These are phyloP conservation scores for Drosophila pseudoobscura DNA, from an alignment of 1,140 invertebrate genomes.

Conservation along the genomic window DNA sequence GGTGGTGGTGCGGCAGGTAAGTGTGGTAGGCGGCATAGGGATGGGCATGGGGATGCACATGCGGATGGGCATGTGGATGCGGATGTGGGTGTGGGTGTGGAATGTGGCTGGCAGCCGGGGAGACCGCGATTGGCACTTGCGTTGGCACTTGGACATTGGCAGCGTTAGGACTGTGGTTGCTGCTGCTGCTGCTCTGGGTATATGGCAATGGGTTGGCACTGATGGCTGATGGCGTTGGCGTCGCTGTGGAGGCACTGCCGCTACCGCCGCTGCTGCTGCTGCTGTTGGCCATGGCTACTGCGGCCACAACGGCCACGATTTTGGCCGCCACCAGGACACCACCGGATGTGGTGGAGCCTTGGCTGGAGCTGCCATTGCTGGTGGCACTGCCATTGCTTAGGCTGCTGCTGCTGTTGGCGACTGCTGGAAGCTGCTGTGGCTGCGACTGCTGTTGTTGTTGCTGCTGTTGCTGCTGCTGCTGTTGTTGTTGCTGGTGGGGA, in stretches of 20 bases:
- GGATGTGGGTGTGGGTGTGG: constrained; percentile 20
- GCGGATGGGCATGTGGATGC: not conserved
- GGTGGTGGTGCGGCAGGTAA: constrained; percentile 9
- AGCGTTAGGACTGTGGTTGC: constrained; percentile 18
- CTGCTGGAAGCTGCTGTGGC: constrained; percentile 5
- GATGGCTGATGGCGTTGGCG: constrained; percentile 17
- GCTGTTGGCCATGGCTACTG: constrained; percentile 43
- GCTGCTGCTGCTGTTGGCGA: constrained; percentile 18
- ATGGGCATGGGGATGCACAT: constrained; percentile 16
- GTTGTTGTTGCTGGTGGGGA: constrained; percentile 46
- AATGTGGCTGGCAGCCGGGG: constrained; percentile 51
- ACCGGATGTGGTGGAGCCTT: constrained; percentile 49
- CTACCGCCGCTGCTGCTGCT: constrained; percentile 11
- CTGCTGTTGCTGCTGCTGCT: constrained; percentile 31
- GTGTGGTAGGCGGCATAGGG: constrained; percentile 28
- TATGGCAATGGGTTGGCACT: constrained; percentile 41
- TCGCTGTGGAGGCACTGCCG: not conserved
- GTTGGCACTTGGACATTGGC: constrained; percentile 27
- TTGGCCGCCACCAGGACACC: constrained; percentile 57
- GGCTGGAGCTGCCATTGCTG: constrained; percentile 20
- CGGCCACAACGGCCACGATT: constrained; percentile 47
- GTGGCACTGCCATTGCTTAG: constrained; percentile 19
- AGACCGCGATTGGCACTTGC: constrained; percentile 59
- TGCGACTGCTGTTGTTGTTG: constrained; percentile 5
- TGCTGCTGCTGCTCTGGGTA: constrained; percentile 27